Percentiles rank a stretch among this genome's conserved stretches.
Conservation (phyloP, 2,797 vertebrate genomes). For the Chrosomus eos region DNA sequence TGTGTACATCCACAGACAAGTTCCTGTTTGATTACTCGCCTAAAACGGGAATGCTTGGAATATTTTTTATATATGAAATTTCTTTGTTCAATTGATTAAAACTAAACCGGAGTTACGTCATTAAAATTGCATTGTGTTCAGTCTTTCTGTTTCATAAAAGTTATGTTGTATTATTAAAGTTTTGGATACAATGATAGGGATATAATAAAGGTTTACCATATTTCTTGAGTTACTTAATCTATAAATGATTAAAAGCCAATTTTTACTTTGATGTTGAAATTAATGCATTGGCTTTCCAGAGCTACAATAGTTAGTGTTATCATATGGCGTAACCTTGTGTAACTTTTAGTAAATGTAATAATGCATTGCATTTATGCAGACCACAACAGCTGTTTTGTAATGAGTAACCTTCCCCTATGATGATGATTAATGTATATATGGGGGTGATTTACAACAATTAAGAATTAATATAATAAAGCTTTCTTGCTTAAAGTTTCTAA, state of each 20-base stretch:
- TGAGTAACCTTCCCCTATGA: no score
- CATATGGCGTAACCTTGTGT: background rate
- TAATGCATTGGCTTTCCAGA: background rate
- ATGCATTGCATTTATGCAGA: no score
- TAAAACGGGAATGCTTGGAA: background rate
- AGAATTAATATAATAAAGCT: no score
- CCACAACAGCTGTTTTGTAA: no score
- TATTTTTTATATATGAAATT: background rate
- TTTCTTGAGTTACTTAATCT: background rate
- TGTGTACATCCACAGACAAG: slow-evolving; percentile 89
- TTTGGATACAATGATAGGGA: background rate
- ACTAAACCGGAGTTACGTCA: background rate
- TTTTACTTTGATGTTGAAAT: background rate
- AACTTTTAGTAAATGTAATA: background rate
- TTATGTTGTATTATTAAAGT: background rate
- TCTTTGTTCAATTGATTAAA: background rate
- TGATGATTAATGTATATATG: no score
- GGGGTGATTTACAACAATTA: no score
- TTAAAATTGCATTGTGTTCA: slow-evolving; percentile 9
- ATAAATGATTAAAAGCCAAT: background rate
- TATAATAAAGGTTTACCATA: background rate
- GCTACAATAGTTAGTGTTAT: background rate
- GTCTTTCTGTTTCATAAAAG: background rate
- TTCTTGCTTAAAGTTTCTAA: no score
- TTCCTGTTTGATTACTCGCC: slow-evolving; percentile 68